phyloP scores from a whole-genome alignment of 2,113 vertebrate species.

The Myotis lucifugus region DNA sequence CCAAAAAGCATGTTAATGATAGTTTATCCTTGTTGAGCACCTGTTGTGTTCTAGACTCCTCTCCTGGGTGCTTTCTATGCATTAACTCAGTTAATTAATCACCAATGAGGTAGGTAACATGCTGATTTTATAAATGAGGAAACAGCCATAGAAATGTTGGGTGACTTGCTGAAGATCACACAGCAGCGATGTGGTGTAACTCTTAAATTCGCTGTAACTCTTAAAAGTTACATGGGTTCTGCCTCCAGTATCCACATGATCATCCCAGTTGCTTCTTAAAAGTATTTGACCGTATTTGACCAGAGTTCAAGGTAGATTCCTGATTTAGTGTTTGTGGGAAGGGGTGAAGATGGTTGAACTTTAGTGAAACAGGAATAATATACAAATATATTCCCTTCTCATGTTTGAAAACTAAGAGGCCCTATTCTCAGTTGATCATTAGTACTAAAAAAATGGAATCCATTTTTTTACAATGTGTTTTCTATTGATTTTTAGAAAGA shows the following conservation, averaged over 20 bases:
- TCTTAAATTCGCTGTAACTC: background rate
- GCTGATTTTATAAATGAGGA: background rate
- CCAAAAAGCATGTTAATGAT: background rate
- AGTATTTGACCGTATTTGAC: background rate
- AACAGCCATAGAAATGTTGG: background rate
- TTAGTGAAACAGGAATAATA: background rate
- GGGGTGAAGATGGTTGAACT: background rate
- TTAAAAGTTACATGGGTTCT: background rate
- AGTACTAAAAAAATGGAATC: slow-evolving; percentile 30
- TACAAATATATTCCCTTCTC: background rate
- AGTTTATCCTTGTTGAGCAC: background rate
- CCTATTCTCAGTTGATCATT: background rate
- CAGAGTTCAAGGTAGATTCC: background rate
- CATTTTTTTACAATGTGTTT: background rate
- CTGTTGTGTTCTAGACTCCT: background rate
- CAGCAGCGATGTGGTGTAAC: background rate
- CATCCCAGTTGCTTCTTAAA: background rate
- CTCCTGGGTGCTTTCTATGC: background rate
- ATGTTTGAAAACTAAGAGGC: background rate
- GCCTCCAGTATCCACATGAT: background rate
- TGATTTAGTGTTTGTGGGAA: background rate
- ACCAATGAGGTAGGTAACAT: background rate
- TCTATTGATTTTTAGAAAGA: too few species aligned
- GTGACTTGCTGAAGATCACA: background rate
- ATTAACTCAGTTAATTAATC: background rate